These are phyloP conservation scores for Protonibea diacanthus DNA, from an alignment of 2,797 vertebrate species.

Conservation along the genomic window DNA sequence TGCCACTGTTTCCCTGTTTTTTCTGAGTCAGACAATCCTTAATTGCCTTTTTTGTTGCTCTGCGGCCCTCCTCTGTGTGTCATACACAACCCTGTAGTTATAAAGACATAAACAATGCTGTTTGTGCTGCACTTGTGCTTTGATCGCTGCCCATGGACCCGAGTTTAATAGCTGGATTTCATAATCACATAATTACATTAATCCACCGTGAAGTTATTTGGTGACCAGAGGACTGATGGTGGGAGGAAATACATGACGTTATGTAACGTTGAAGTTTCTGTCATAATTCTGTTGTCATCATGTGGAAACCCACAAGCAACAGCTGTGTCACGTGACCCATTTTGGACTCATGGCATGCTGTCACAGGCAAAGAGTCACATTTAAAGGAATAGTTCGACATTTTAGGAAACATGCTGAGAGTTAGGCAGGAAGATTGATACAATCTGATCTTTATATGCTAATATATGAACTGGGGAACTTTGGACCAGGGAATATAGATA, in stretches of 20 bases:
- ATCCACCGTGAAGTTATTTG: slow-evolving; percentile 26
- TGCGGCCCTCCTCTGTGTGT: slow-evolving; percentile 28
- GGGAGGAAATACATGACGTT: slow-evolving; percentile 3
- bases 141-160: slow-evolving; percentile 29
- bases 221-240: background rate
- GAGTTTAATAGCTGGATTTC: slow-evolving; percentile 36
- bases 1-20: slow-evolving; percentile 31
- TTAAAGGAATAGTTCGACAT: background rate
- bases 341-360: background rate
- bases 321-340: slow-evolving; percentile 3
- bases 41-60: slow-evolving; percentile 26
- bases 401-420: background rate
- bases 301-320: slow-evolving; percentile 3
- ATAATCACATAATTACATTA: slow-evolving; percentile 58
- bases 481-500: too few species aligned
- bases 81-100: slow-evolving; percentile 28
- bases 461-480: too few species aligned
- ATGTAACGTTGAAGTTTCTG: slow-evolving; percentile 16
- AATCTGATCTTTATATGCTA: too few species aligned
- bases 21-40: slow-evolving; percentile 41
- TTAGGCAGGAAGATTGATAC: background rate
- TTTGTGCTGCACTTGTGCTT: slow-evolving; percentile 35
- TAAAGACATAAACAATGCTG: slow-evolving; percentile 39
- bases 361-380: background rate
- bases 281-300: slow-evolving; percentile 1